These are phyloP conservation scores for Campoletis sonorensis DNA, from an alignment of 1,140 invertebrate genomes.

Conservation along the genomic window DNA sequence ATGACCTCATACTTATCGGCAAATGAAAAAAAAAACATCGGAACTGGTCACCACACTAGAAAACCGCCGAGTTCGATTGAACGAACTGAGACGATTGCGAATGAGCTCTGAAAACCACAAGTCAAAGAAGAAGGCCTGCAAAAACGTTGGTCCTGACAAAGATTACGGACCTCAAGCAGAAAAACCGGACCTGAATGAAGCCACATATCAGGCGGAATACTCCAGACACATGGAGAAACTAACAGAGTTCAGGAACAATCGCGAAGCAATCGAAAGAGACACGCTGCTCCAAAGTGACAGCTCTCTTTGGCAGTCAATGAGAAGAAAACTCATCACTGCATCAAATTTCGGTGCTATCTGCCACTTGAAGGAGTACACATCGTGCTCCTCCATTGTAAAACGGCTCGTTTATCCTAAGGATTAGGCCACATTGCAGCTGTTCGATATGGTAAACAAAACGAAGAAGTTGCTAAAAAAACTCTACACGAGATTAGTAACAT, in stretches of 20 bases:
- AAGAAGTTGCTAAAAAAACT: conserved; percentile 57
- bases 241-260: not conserved
- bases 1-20: not conserved
- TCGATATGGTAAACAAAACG: conserved; percentile 59
- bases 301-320: conserved; percentile 58
- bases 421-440: conserved; percentile 49
- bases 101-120: not conserved
- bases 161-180: conserved; percentile 27
- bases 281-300: conserved; percentile 58
- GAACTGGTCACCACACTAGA: not conserved
- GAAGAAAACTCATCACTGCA: conserved; percentile 63
- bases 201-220: not conserved
- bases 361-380: conserved; percentile 52
- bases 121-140: not conserved
- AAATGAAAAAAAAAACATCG: not conserved
- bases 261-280: conserved; percentile 52
- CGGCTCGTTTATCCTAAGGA: conserved; percentile 56
- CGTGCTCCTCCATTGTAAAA: conserved; percentile 53
- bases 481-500: conserved; percentile 43
- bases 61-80: conserved; percentile 13
- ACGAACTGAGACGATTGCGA: not conserved
- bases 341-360: conserved; percentile 66
- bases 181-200: not conserved
- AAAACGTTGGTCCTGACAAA: not conserved
- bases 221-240: not conserved